Percentiles rank a stretch among this genome's conserved stretches.
phyloP scores from a whole-genome alignment of 1,140 invertebrate genomes.

The Temnothorax nylanderi region DNA sequence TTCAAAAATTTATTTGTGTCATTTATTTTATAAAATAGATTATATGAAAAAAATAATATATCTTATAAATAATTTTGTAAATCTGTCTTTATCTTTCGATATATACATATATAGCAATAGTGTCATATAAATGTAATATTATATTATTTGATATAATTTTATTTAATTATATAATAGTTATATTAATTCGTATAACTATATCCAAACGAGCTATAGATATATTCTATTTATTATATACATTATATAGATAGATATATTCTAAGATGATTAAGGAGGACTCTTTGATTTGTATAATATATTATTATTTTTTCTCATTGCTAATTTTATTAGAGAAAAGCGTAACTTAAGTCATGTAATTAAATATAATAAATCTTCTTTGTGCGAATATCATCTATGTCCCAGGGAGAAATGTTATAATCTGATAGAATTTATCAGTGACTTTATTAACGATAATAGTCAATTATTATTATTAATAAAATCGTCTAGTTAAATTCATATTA shows the following conservation, averaged over 20 bases:
- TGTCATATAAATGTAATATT: not conserved
- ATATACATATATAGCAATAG: not conserved
- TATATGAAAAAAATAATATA: not conserved
- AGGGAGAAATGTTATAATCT: not conserved
- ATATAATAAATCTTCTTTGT: not conserved
- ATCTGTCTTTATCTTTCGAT: not conserved
- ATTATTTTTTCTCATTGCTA: not conserved
- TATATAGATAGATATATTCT: not conserved
- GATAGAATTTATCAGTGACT: not conserved
- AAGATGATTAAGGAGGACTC: not conserved
- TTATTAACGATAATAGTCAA: conserved; percentile 4
- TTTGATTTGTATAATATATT: not conserved
- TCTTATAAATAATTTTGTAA: not conserved
- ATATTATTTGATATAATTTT: not conserved
- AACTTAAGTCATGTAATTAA: not conserved
- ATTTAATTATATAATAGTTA: too few species aligned
- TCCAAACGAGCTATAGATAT: too few species aligned
- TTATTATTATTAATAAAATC: conserved; percentile 38
- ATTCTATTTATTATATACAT: too few species aligned
- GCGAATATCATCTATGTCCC: not conserved
- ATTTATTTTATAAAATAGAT: not conserved
- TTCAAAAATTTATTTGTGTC: not conserved
- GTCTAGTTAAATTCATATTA: conserved; percentile 11
- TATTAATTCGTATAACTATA: too few species aligned
- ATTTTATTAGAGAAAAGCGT: not conserved